These are phyloP conservation scores for Manis pentadactyla DNA, from an alignment of 2,797 vertebrate species.

Conservation along the genomic window DNA sequence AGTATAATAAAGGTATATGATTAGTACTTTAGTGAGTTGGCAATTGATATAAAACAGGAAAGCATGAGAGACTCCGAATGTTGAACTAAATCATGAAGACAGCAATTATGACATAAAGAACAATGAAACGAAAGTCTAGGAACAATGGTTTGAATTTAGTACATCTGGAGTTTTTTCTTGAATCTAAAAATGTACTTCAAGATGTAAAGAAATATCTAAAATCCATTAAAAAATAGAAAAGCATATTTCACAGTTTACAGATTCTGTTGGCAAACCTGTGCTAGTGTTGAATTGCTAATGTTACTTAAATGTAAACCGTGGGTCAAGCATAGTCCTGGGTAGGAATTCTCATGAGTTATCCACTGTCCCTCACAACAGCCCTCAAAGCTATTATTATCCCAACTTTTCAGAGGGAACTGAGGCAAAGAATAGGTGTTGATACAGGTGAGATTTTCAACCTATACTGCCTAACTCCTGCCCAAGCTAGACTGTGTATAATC, in stretches of 20 bases:
- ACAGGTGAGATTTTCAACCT: neutral
- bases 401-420: neutral
- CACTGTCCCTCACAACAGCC: neutral
- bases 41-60: neutral
- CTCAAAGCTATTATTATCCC: neutral
- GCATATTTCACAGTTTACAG: neutral
- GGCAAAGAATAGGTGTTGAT: neutral
- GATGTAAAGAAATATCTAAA: neutral
- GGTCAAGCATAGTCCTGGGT: neutral
- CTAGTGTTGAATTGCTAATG: neutral
- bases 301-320: neutral
- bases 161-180: neutral
- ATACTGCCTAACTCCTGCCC: neutral
- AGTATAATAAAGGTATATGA: neutral
- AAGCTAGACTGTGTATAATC: neutral
- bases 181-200: conserved; percentile 8
- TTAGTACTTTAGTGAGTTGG: neutral
- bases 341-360: neutral
- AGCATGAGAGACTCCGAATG: neutral
- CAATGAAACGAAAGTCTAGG: neutral
- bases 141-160: neutral
- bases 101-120: neutral
- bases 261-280: neutral
- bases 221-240: neutral
- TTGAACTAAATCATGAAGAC: neutral